Evolutionary conservation across 2,113 vertebrate species (phyloP), one percentile per base, ranked within the genome.

Genomic region (Daphoenositta chrysoptera): DNA sequence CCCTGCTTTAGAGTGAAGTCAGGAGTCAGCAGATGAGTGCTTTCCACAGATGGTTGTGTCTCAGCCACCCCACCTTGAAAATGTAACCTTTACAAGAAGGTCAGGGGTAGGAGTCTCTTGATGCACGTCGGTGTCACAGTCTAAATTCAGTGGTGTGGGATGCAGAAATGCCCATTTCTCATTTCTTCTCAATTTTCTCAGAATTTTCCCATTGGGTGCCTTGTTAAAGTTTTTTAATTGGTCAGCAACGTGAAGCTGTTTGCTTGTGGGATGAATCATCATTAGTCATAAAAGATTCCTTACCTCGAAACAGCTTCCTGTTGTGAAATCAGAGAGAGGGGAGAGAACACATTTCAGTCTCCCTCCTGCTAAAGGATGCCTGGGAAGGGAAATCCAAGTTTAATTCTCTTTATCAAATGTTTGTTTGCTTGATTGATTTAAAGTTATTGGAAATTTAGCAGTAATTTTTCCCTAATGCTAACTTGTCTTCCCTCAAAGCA

Each of bases 211-310:
- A 10, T 5, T 84, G 51, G 56, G 40, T 92, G 1, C 61, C 70
- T 48, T 53, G 65, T n/a, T 89, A 19, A 66, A 88, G 79, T 64
- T 83, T 64, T 90, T 69, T 7, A 73, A 8, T 22, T 66, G 77
- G 80, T 87, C 94, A 84, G 76, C 80, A 51, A 0, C 9, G 26
- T 87, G 94, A 91, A 71, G 83, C 91, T 68, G 48, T 72, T 92
- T 81, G 87, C 94, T 64, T 64, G 61, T 51, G 72, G 85, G 61
- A 61, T 95, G 93, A 97, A 82, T 96, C 94, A 97, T 82, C 65
- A 9, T 92, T 94, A 96, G 91, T 96, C 95, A 95, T 37, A 24
- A 54, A 91, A 87, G 73, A 57, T 82, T 60, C 69, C 87, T 75
- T 75, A 68, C 91, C 89, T 92, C 9, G 0, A 50, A 88, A 48